Conservation (phyloP, 2,888 invertebrate genomes). For the Cistogaster globosa region DNA sequence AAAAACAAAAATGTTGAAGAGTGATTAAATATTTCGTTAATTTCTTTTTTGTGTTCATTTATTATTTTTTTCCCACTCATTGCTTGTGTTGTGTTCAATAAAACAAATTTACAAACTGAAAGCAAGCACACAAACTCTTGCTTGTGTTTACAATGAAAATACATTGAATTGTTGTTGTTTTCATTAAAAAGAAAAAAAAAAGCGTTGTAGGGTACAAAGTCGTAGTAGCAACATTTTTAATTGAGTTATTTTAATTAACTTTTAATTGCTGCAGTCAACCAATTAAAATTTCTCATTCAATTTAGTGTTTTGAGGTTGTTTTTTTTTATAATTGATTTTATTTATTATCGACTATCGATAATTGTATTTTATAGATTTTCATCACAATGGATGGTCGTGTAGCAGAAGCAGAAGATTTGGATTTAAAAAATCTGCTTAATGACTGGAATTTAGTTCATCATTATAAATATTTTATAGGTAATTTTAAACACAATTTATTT, state of each 20-base stretch:
- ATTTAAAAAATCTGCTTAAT: slow-evolving; percentile 55
- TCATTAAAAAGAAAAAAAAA: slow-evolving; percentile 21
- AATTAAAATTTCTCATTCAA: background rate
- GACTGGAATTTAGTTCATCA: slow-evolving; percentile 58
- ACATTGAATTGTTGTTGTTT: slow-evolving; percentile 23
- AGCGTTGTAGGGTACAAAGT: background rate
- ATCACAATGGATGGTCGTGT: slow-evolving; percentile 34
- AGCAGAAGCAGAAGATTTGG: slow-evolving; percentile 10
- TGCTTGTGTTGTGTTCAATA: slow-evolving; percentile 8
- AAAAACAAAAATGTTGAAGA: slow-evolving; percentile 21
- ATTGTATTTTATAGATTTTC: background rate
- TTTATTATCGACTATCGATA: too few species aligned
- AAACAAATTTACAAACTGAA: background rate
- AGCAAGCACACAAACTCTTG: background rate
- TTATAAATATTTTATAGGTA: slow-evolving; percentile 59
- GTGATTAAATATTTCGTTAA: slow-evolving; percentile 57
- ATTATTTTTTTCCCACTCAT: background rate
- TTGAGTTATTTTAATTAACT: slow-evolving; percentile 38
- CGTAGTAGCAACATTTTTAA: slow-evolving; percentile 10
- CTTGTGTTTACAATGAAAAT: slow-evolving; percentile 2
- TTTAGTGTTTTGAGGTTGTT: background rate
- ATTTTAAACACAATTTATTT: background rate
- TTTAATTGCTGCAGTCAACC: slow-evolving; percentile 24
- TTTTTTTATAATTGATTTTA: background rate
- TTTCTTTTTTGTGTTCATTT: slow-evolving; percentile 41